phyloP scores from a whole-genome alignment of 2,888 invertebrate species.

The Synergus laeviventris region DNA sequence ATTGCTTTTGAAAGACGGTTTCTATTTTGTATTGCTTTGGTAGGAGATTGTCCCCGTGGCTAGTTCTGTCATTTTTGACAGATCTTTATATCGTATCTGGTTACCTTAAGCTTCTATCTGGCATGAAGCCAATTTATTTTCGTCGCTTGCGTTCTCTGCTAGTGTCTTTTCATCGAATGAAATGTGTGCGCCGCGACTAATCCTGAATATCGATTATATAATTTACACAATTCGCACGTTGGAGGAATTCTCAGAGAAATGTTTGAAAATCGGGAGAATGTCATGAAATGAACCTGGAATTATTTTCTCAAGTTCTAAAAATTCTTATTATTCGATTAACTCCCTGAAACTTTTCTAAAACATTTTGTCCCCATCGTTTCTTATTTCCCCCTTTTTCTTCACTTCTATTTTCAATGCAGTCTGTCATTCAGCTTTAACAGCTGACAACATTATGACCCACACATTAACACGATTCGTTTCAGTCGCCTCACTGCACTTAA shows the following conservation, averaged over 20 bases:
- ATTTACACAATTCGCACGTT: slow-evolving; percentile 1
- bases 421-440: neutral
- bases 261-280: no score
- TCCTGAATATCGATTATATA: slow-evolving; percentile 8
- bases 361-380: neutral
- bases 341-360: neutral
- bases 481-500: neutral
- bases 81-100: slow-evolving; percentile 17
- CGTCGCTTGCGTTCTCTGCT: neutral
- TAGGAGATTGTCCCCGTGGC: neutral
- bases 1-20: neutral
- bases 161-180: neutral
- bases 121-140: slow-evolving; percentile 16
- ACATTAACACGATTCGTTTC: neutral
- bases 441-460: slow-evolving; percentile 1
- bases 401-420: slow-evolving; percentile 1
- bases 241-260: neutral
- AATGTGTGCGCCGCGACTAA: neutral
- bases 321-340: neutral
- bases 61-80: slow-evolving; percentile 19
- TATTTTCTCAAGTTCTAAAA: neutral
- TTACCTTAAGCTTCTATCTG: slow-evolving; percentile 6
- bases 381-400: neutral
- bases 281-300: no score
- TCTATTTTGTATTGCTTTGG: neutral